phyloP scores from a whole-genome alignment of 2,113 vertebrate species.

The Rallus limicola region DNA sequence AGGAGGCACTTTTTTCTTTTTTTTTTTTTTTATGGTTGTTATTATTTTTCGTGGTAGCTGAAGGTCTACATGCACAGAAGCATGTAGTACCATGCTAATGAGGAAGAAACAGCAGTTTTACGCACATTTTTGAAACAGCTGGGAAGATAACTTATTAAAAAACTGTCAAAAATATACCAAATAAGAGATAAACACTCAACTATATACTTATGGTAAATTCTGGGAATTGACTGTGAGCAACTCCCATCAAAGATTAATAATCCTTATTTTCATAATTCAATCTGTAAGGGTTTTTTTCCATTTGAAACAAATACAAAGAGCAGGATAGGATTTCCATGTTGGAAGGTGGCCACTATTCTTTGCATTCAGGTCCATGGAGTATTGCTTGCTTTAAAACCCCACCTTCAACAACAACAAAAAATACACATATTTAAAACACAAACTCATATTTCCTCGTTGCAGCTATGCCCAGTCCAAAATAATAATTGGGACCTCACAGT shows the following conservation, averaged over 20 bases:
- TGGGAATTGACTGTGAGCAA: not conserved
- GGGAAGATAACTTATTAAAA: not conserved
- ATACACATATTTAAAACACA: not conserved
- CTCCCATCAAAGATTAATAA: not conserved
- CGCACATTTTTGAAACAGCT: not conserved
- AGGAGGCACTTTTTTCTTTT: not conserved
- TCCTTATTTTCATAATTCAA: not conserved
- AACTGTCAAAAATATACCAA: not conserved
- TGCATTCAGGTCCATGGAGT: not conserved
- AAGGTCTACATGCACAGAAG: not conserved
- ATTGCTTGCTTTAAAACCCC: not conserved
- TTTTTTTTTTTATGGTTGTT: not conserved
- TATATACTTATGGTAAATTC: not conserved
- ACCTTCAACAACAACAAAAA: not conserved
- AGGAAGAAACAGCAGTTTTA: not conserved
- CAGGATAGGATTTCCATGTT: not conserved
- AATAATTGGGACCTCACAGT: not conserved
- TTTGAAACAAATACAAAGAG: not conserved
- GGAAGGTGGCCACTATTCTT: not conserved
- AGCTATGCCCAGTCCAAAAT: not conserved
- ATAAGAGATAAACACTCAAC: constrained; percentile 28
- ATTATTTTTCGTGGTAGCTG: not conserved
- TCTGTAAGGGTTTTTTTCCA: not conserved
- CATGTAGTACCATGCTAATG: not conserved
- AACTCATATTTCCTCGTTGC: not conserved